Percentiles rank a stretch among this genome's conserved stretches.
Evolutionary conservation across 1,140 invertebrate species (phyloP).

Genomic region (Nasonia giraulti): DNA sequence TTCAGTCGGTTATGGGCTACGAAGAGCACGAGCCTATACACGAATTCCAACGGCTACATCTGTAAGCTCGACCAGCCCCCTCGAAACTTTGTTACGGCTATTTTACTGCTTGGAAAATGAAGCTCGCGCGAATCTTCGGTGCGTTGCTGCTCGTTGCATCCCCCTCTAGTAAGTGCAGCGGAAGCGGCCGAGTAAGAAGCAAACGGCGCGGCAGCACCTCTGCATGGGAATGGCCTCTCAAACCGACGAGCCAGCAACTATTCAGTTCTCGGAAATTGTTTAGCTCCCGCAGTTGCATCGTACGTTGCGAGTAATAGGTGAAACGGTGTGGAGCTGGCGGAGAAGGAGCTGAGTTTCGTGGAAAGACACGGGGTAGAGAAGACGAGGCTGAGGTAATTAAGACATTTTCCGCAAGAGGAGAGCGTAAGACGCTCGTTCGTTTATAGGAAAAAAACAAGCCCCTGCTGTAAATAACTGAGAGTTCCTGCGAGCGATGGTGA

Average conservation of each 20-base stretch:
- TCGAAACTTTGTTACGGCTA: not conserved
- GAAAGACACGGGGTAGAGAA: not conserved
- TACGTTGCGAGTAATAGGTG: not conserved
- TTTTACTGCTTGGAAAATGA: not conserved
- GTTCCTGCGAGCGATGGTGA: too few relatives aligned
- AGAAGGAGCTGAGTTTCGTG: too few relatives aligned
- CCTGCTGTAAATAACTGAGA: too few relatives aligned
- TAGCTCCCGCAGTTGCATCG: not conserved
- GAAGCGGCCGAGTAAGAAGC: not conserved
- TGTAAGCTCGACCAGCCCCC: not conserved
- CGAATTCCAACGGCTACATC: not conserved
- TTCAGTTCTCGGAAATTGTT: slow-evolving; percentile 4
- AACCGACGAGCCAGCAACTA: not conserved
- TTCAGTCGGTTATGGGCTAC: too few relatives aligned
- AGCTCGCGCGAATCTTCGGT: not conserved
- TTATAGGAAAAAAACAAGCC: too few relatives aligned
- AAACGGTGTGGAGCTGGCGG: too few relatives aligned
- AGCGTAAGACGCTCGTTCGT: too few relatives aligned
- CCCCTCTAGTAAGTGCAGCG: too few relatives aligned
- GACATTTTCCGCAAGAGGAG: not conserved
- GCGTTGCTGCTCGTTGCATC: not conserved
- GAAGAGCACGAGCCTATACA: too few relatives aligned
- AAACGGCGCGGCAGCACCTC: not conserved
- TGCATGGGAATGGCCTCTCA: not conserved
- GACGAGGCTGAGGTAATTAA: not conserved